Evolutionary conservation across 2,888 invertebrate species (phyloP).

Genomic region (Diarsia brunnea): DNA sequence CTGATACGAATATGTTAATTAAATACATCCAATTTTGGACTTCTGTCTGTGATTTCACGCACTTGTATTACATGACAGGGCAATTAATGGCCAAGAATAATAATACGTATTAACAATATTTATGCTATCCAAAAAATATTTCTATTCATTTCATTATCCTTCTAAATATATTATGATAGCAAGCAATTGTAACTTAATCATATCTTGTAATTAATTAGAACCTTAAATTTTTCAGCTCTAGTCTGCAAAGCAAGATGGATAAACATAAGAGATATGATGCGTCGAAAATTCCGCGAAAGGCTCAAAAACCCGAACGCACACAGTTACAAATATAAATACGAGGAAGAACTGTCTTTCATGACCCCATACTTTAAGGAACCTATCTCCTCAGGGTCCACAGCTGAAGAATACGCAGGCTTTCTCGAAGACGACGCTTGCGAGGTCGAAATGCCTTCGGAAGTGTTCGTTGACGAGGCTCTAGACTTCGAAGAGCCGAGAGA

Average conservation of each 20-base stretch:
- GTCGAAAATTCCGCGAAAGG: constrained; percentile 79
- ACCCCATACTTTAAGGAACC: constrained; percentile 80
- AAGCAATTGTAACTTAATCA: neutral
- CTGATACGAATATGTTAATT: neutral
- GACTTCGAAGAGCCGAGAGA: constrained; percentile 77
- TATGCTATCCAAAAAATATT: too few relatives aligned
- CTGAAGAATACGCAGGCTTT: constrained; percentile 77
- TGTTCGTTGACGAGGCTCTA: constrained; percentile 70
- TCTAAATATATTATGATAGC: too few relatives aligned
- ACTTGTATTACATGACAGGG: neutral
- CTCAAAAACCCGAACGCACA: constrained; percentile 75
- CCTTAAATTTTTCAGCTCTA: constrained; percentile 73
- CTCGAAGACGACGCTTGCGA: constrained; percentile 74
- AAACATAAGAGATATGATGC: constrained; percentile 87
- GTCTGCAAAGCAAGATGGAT: constrained; percentile 85
- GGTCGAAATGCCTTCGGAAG: constrained; percentile 74
- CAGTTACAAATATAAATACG: constrained; percentile 84
- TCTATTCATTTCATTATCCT: too few relatives aligned
- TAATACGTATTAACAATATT: too few relatives aligned
- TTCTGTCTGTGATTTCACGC: neutral
- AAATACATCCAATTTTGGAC: neutral
- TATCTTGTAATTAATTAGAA: neutral
- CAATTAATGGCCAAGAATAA: neutral
- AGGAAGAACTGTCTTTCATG: constrained; percentile 82
- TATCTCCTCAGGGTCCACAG: constrained; percentile 29